Evolutionary conservation across 92 coral and sea anemone species (phyloP).

Genomic region (Palythoa grandiflora): DNA sequence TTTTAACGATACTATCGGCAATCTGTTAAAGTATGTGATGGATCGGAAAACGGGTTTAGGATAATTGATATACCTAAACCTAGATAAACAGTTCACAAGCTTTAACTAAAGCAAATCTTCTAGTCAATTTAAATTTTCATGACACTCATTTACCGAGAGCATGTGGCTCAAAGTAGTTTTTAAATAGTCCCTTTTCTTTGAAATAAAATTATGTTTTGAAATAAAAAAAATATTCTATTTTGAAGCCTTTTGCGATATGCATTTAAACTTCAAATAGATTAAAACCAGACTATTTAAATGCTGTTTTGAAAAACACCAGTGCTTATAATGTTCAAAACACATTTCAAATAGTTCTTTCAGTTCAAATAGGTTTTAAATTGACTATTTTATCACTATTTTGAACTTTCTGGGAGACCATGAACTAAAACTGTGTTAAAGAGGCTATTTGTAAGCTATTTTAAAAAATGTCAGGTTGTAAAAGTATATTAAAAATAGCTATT

Average conservation of each 20-base stretch:
- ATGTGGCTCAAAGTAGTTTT: not conserved
- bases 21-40: no score
- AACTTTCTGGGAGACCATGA: not conserved
- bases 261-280: not conserved
- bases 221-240: not conserved
- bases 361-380: not conserved
- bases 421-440: not conserved
- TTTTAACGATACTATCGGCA: no score
- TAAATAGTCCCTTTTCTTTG: not conserved
- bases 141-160: no score
- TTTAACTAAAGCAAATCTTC: no score
- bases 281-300: conserved; percentile 8
- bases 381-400: not conserved
- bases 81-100: no score
- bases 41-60: no score
- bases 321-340: conserved; percentile 12
- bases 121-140: no score
- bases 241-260: not conserved
- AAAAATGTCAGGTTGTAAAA: not conserved
- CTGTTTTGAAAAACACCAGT: conserved; percentile 9
- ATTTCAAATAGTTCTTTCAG: not conserved
- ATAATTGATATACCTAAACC: no score
- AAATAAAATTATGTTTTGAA: no score
- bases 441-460: conserved; percentile 2
- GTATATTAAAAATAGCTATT: no score